These are phyloP conservation scores for Brachyhypopomus occidentalis DNA, from an alignment of 2,113 vertebrate genomes.

Conservation along the genomic window DNA sequence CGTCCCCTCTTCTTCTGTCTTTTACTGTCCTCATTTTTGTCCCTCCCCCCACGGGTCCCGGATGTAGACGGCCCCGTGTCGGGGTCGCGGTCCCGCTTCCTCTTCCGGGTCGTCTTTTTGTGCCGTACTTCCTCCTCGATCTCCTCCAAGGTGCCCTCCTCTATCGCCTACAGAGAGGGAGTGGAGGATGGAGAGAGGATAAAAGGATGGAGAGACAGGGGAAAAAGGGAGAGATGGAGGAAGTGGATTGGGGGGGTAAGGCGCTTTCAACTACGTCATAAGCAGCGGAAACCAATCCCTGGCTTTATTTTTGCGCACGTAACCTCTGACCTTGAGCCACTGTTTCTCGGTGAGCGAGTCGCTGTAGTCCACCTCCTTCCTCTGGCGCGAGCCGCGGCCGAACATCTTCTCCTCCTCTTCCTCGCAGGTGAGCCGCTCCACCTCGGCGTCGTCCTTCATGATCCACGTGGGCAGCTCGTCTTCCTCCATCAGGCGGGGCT, in stretches of 20 bases:
- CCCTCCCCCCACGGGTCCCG: slow-evolving; percentile 79
- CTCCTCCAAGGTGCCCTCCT: slow-evolving; percentile 94
- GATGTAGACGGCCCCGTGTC: slow-evolving; percentile 78
- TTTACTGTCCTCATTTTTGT: slow-evolving; percentile 89
- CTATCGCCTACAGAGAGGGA: slow-evolving; percentile 81
- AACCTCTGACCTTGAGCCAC: slow-evolving; percentile 89
- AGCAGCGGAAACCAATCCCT: no score
- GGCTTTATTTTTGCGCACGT: not conserved
- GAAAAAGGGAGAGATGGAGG: no score
- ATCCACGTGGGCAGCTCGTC: slow-evolving; percentile 93
- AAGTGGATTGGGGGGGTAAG: no score
- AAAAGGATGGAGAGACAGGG: no score
- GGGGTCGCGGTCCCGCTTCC: slow-evolving; percentile 86
- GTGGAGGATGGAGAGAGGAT: not conserved
- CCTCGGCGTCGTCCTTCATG: slow-evolving; percentile 93
- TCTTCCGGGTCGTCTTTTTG: slow-evolving; percentile 92
- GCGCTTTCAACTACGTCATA: no score
- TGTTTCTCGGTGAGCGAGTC: slow-evolving; percentile 97
- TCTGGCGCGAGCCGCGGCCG: slow-evolving; percentile 89
- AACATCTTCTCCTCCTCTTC: slow-evolving; percentile 98
- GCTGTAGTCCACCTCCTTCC: slow-evolving; percentile 97
- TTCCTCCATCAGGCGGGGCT: slow-evolving; percentile 94
- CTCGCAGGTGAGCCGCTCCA: slow-evolving; percentile 92
- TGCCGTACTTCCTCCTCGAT: slow-evolving; percentile 95
- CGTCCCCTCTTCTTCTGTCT: slow-evolving; percentile 92